phyloP scores from a whole-genome alignment of 2,888 invertebrate species.

The Conops quadrifasciatus region DNA sequence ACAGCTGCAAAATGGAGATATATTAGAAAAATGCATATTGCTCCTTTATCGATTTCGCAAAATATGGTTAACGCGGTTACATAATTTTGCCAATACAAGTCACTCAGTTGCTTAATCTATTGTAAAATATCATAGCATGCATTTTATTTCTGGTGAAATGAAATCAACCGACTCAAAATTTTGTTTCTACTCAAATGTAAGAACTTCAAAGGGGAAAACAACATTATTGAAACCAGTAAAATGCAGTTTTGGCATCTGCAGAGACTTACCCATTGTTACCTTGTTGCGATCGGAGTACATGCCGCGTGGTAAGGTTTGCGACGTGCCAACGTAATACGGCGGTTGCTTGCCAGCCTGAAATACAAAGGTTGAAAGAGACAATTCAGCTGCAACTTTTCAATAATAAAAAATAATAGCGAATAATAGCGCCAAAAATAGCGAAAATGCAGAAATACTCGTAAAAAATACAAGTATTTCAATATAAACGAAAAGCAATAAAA shows the following conservation, averaged over 20 bases:
- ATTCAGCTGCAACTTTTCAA: background rate
- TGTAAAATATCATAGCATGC: slow-evolving; percentile 7
- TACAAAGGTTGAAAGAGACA: background rate
- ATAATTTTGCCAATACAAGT: slow-evolving; percentile 24
- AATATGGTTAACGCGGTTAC: background rate
- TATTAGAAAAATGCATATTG: too few relatives aligned
- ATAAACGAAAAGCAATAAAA: too few relatives aligned
- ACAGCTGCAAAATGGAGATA: too few relatives aligned
- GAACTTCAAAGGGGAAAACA: slow-evolving; percentile 26
- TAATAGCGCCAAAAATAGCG: background rate
- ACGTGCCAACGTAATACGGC: slow-evolving; percentile 65
- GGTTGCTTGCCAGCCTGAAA: slow-evolving; percentile 64
- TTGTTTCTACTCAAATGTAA: slow-evolving; percentile 12
- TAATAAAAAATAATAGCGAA: background rate
- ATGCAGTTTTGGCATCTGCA: background rate
- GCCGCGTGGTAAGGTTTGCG: slow-evolving; percentile 65
- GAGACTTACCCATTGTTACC: slow-evolving; percentile 61
- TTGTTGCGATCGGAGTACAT: slow-evolving; percentile 67
- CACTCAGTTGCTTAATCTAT: slow-evolving; percentile 15
- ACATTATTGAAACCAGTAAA: slow-evolving; percentile 14
- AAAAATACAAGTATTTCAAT: background rate
- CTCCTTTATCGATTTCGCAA: too few relatives aligned
- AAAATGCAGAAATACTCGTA: background rate
- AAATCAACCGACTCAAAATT: background rate
- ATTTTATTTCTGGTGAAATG: background rate